Percentiles rank a stretch among this genome's conserved stretches.
These are phyloP conservation scores for Calliphora vicina DNA, from an alignment of 1,140 invertebrate species.

Conservation along the genomic window DNA sequence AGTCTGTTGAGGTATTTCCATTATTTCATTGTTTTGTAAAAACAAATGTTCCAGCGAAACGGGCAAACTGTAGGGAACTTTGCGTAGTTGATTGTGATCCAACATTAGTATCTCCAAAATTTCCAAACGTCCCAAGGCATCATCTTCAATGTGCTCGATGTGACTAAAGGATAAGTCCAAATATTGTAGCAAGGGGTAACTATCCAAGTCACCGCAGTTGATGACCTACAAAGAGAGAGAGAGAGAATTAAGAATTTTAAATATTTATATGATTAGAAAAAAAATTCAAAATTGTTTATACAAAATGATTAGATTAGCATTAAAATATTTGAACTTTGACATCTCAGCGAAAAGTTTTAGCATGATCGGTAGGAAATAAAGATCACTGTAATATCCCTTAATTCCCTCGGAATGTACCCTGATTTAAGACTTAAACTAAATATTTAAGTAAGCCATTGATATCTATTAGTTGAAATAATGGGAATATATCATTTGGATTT, in stretches of 20 bases:
- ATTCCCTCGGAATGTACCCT: too few relatives aligned
- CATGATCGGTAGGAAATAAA: too few relatives aligned
- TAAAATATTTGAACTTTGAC: too few relatives aligned
- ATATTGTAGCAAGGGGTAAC: slow-evolving; percentile 83
- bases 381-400: too few relatives aligned
- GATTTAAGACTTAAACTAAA: too few relatives aligned
- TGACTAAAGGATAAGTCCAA: slow-evolving; percentile 84
- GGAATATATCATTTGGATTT: too few relatives aligned
- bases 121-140: slow-evolving; percentile 83
- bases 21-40: slow-evolving; percentile 71
- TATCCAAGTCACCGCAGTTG: slow-evolving; percentile 85
- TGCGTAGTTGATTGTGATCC: slow-evolving; percentile 75
- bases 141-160: slow-evolving; percentile 81
- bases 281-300: too few relatives aligned
- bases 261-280: too few relatives aligned
- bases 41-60: slow-evolving; percentile 70
- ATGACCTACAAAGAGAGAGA: slow-evolving; percentile 66
- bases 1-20: slow-evolving; percentile 70
- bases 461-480: too few relatives aligned
- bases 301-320: too few relatives aligned
- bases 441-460: too few relatives aligned
- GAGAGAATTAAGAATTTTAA: neutral
- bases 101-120: slow-evolving; percentile 81
- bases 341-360: too few relatives aligned
- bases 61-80: slow-evolving; percentile 74